Percentiles rank a stretch among this genome's conserved stretches.
phyloP scores from a whole-genome alignment of 2,113 vertebrate genomes.

The Progne subis region DNA sequence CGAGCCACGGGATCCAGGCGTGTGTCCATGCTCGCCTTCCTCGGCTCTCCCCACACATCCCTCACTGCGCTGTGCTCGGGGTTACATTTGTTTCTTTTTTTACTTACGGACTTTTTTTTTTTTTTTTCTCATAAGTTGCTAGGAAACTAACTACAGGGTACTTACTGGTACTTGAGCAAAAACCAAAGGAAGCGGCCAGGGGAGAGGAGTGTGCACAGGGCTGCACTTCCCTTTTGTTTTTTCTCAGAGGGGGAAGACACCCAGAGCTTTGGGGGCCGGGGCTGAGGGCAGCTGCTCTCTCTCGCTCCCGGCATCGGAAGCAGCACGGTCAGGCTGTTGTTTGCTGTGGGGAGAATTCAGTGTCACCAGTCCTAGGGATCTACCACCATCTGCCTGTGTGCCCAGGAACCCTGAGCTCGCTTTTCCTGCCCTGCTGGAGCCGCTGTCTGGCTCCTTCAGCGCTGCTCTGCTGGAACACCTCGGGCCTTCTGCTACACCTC shows the following conservation, averaged over 20 bases:
- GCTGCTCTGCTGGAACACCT: not conserved
- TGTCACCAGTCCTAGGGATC: not conserved
- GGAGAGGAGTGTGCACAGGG: not conserved
- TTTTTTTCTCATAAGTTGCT: not conserved
- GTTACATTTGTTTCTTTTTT: not conserved
- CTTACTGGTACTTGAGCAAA: not conserved
- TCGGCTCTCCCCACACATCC: not conserved
- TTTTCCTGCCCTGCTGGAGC: not conserved
- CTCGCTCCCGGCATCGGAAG: not conserved
- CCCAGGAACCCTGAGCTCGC: not conserved
- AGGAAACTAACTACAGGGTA: not conserved
- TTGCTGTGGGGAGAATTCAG: not conserved
- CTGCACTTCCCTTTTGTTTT: not conserved
- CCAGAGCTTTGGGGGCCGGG: not conserved
- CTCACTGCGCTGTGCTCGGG: not conserved
- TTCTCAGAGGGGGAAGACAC: no score
- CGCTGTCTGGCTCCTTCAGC: not conserved
- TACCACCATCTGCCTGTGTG: not conserved
- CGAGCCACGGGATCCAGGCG: accelerated
- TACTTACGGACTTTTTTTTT: no score
- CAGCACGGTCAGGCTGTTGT: not conserved
- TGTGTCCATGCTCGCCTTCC: accelerated
- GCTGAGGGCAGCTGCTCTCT: not conserved
- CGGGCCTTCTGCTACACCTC: not conserved
- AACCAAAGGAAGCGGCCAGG: not conserved